Percentiles rank a stretch among this genome's conserved stretches.
These are phyloP conservation scores for Platynereis dumerilii DNA, from an alignment of 2,888 invertebrate species.

Conservation along the genomic window DNA sequence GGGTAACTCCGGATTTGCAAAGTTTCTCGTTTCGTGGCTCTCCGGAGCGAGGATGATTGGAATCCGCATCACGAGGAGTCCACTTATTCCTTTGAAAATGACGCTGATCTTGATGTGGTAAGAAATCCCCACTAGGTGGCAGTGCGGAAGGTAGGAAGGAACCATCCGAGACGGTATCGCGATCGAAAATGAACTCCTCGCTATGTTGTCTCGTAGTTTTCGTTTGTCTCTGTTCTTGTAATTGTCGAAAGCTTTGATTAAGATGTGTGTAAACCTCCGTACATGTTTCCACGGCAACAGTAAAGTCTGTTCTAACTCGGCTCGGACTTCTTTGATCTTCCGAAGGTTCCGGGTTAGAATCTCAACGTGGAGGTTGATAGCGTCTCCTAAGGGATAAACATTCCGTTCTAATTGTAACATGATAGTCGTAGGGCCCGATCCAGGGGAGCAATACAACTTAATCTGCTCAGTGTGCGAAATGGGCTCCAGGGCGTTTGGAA, in stretches of 20 bases:
- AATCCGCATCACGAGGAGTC: constrained; percentile 44
- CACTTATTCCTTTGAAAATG: constrained; percentile 46
- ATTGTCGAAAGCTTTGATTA: constrained; percentile 31
- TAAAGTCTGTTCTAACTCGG: constrained; percentile 29
- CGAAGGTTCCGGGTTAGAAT: constrained; percentile 14
- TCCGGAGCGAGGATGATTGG: constrained; percentile 49
- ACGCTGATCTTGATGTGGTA: constrained; percentile 46
- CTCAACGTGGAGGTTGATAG: constrained; percentile 44
- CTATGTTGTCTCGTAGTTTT: constrained; percentile 3
- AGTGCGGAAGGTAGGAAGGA: constrained; percentile 46
- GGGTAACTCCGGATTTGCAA: constrained; percentile 35
- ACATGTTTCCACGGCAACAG: constrained; percentile 9
- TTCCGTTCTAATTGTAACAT: constrained; percentile 45
- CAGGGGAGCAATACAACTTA: constrained; percentile 41
- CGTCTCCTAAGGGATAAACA: constrained; percentile 52
- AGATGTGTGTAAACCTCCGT: constrained; percentile 9
- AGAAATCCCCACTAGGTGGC: constrained; percentile 42
- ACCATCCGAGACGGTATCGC: constrained; percentile 47
- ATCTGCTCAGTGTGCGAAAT: constrained; percentile 48
- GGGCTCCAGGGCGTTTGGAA: constrained; percentile 47
- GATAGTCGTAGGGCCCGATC: constrained; percentile 36
- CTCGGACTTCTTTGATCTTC: constrained; percentile 23
- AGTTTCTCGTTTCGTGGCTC: not conserved
- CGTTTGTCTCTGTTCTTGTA: constrained; percentile 5
- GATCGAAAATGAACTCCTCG: constrained; percentile 37